Evolutionary conservation across 2,113 vertebrate species (phyloP), one percentile per base, ranked within the genome.

Genomic region (Psilopogon haemacephalus): DNA sequence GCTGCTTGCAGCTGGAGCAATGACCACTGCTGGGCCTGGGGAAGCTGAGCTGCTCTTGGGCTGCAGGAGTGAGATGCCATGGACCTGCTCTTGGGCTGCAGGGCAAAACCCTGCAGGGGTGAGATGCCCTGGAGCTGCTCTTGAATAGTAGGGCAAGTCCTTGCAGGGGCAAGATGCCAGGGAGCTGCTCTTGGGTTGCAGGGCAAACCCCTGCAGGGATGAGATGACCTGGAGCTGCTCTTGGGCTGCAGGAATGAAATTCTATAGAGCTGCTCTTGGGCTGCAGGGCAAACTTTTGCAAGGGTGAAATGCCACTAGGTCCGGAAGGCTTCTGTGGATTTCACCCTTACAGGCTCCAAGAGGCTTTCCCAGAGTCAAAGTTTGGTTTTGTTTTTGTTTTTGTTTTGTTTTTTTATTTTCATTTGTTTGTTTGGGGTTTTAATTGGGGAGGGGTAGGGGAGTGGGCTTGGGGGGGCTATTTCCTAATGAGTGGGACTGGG

Each of bases 401-500:
- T 60, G 28, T 15, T 15, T 58, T 23, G 20, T 1, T 40, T n/a
- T 63, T 63, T n/a, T 27, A 3, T 26, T 56, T 38, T 19, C 5
- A n/a, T 67, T 63, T 7, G 11, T 4, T 19, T 89, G 12, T 55
- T 72, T 48, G 11, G 46, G 13, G 48, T 69, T 17, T 5, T 23
- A 26, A n/a, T 24, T 42, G 40, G 40, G 40, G 38, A 12, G 38
- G 40, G 40, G 40, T 9, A 12, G 38, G 40, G 33, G 82, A 63
- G 52, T 67, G 74, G 80, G 86, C 7, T 67, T 28, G 59, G 48
- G 59, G 88, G 63, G 35, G 40, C 52, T 92, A 64, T 94, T 94
- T 95, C 88, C 79, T 95, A 17, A 32, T 9, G 9, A 71, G 78
- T 70, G 77, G 94, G 90, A 65, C 81, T 55, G 88, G 82, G 80